Base-by-base conservation (phyloP, 2,113 vertebrate species). In the Rhinopomastus cyanomelas region DNA sequence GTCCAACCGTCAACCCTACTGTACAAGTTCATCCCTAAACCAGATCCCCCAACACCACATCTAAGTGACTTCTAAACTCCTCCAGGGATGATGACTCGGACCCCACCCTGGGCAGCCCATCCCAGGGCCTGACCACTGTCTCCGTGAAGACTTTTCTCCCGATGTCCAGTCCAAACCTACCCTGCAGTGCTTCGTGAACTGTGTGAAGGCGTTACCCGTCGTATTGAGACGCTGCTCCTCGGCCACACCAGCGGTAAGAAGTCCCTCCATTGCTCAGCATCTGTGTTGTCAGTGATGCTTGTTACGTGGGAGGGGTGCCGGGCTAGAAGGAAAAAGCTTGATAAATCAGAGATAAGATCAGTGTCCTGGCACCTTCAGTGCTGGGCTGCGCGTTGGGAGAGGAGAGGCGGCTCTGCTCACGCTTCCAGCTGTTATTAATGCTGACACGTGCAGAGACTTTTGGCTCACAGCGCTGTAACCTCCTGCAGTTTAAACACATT, bases 371-470 rank as follows among this genome's bases (percentile, higher is more conserved):
- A 72, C 17, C 46, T 83, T 85, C 76, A 84, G 74, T 81, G 51
- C 67, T 88, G n/a, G 60, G 75, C 37, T 74, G 67, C 75, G 69
- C 17, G 20, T 82, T 80, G 52, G 56, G 23, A 91, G 64, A 44
- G 17, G 68, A 78, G 46, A 89, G 56, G 71, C 72, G n/a, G 39
- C 51, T 85, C 83, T 76, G 46, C 32, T 82, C 10, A 2, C 76
- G 18, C 68, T 79, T 93, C 66, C 52, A 95, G 59, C 89, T 96
- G 92, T 78, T 94, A 88, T 85, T 93, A 95, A 95, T 94, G 69
- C 85, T 92, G 89, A 94, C 61, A 68, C 11, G 55, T 94, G 80
- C 53, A 36, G 56, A 78, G 59, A 44, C 55, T 87, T 89, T 89
- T 92, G 89, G 69, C 78, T 83, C 56, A 60, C 39, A 23, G 46